A percentile compares a stretch with the other conserved stretches of the same genome.
Conservation (phyloP, 2,797 vertebrate species). For the Poeciliopsis infans region DNA sequence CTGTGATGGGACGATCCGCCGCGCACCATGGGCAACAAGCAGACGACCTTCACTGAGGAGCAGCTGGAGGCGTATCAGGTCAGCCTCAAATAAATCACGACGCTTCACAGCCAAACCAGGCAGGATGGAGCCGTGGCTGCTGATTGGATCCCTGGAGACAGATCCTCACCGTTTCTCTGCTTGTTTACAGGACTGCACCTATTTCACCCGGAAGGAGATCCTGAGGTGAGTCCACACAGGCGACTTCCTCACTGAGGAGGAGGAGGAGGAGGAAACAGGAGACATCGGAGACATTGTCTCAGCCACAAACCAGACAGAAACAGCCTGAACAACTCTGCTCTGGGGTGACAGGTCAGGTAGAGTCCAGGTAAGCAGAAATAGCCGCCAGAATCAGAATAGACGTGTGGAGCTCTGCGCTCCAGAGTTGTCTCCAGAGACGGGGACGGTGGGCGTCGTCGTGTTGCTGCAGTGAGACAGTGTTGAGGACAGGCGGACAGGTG, state of each 20-base stretch:
- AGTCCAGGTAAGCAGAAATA: too few species aligned
- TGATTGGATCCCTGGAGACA: conserved; percentile 42
- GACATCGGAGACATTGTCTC: neutral
- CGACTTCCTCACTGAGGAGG: conserved; percentile 8
- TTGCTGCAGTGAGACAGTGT: neutral
- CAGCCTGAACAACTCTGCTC: too few species aligned
- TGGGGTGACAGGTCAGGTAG: too few species aligned
- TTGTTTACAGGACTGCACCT: conserved; percentile 88
- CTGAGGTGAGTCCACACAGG: conserved; percentile 83
- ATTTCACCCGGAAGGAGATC: conserved; percentile 93
- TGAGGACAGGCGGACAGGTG: neutral
- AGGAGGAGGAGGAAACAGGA: neutral
- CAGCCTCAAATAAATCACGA: conserved; percentile 6
- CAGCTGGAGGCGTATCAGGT: conserved; percentile 95
- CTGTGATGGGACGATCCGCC: conserved; percentile 69
- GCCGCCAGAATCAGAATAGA: too few species aligned
- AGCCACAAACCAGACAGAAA: neutral
- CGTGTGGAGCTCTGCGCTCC: too few species aligned
- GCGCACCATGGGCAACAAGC: conserved; percentile 92
- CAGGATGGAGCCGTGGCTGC: conserved; percentile 11
- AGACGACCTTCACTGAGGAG: conserved; percentile 94
- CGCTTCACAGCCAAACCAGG: neutral
- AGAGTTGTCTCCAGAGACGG: too few species aligned
- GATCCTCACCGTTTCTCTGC: conserved; percentile 9
- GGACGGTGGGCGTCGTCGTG: too few species aligned